Evolutionary conservation across 2,797 vertebrate genomes (phyloP).

Genomic region (Microctenopoma stevenorrisi): DNA sequence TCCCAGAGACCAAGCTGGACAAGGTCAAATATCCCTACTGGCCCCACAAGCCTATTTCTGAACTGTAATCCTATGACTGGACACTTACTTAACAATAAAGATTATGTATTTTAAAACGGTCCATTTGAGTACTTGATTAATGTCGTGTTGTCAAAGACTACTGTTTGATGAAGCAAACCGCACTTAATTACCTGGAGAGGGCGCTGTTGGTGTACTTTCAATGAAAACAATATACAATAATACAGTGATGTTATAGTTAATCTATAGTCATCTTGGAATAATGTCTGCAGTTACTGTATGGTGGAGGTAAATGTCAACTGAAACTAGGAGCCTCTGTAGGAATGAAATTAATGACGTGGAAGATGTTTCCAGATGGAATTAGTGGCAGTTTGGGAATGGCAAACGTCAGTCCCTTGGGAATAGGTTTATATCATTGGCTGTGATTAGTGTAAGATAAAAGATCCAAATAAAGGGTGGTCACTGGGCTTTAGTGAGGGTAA

Average conservation of each 20-base stretch:
- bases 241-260: not conserved
- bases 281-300: not conserved
- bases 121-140: conserved; percentile 22
- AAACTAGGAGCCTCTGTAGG: not conserved
- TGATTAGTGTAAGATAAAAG: no score
- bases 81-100: conserved; percentile 70
- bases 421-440: no score
- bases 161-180: no score
- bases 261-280: not conserved
- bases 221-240: not conserved
- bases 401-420: no score
- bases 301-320: no score
- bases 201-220: conserved; percentile 19
- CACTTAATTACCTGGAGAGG: no score
- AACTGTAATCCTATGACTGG: conserved; percentile 82
- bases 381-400: no score
- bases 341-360: not conserved
- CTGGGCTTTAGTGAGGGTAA: no score
- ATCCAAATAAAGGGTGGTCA: no score
- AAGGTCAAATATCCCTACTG: conserved; percentile 92
- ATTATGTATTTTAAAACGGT: conserved; percentile 69
- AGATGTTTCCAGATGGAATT: not conserved
- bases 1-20: conserved; percentile 92
- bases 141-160: not conserved
- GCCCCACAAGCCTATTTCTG: conserved; percentile 91